Evolutionary conservation across 2,888 invertebrate genomes (phyloP).

Genomic region (Scaptomyza tumidula): DNA sequence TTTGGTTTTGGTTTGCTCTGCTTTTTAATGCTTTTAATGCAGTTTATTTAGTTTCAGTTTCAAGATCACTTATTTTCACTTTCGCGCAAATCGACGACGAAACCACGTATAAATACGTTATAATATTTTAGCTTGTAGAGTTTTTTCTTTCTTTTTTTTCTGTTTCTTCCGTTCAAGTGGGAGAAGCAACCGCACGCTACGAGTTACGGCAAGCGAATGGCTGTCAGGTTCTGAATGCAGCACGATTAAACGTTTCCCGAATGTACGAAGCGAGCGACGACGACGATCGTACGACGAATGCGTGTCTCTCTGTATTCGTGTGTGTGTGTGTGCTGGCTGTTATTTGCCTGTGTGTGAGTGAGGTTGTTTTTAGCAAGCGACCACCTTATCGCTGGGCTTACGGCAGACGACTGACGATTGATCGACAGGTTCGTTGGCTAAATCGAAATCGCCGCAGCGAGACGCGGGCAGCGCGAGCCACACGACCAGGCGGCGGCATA

Average conservation of each 20-base stretch:
- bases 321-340: constrained; percentile 5
- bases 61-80: constrained; percentile 67
- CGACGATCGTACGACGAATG: constrained; percentile 47
- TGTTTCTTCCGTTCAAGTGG: constrained; percentile 43
- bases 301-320: constrained; percentile 14
- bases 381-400: constrained; percentile 80
- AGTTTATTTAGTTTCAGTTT: constrained; percentile 42
- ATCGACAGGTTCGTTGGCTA: constrained; percentile 83
- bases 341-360: constrained; percentile 25
- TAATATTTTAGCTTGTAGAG: constrained; percentile 33
- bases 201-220: constrained; percentile 83
- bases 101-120: constrained; percentile 57
- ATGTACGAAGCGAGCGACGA: constrained; percentile 50
- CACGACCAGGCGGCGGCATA: constrained; percentile 68
- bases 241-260: constrained; percentile 80
- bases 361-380: constrained; percentile 38
- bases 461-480: constrained; percentile 74
- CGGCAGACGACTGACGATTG: constrained; percentile 82
- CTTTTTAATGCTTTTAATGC: constrained; percentile 23
- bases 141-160: constrained; percentile 24
- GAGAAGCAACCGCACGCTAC: constrained; percentile 70
- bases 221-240: constrained; percentile 79
- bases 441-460: constrained; percentile 80
- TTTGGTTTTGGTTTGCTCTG: constrained; percentile 25
- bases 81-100: constrained; percentile 52